Conservation (phyloP, 2,888 invertebrate genomes). For the Ditylenchus weischeri region DNA sequence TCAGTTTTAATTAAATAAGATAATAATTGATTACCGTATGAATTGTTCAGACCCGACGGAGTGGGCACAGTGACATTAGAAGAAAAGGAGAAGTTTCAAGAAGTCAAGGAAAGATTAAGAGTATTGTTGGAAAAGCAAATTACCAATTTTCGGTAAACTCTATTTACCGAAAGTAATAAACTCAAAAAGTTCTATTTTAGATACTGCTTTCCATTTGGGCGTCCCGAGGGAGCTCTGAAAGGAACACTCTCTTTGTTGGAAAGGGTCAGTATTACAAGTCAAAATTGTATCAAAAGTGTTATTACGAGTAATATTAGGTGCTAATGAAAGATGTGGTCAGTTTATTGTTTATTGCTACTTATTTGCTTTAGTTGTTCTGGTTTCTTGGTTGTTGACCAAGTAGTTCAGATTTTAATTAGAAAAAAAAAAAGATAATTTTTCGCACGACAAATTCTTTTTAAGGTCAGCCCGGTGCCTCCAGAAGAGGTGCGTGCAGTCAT, state of each 20-base stretch:
- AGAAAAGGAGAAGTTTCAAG: constrained; percentile 85
- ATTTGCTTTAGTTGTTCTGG: too few relatives aligned
- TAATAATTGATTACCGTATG: neutral
- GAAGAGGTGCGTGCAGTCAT: constrained; percentile 93
- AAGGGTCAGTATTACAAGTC: constrained; percentile 64
- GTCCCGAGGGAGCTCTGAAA: constrained; percentile 95
- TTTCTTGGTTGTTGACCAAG: too few relatives aligned
- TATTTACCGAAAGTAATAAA: neutral
- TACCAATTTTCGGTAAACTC: constrained; percentile 90
- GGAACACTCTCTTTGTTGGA: constrained; percentile 91
- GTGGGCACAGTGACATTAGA: constrained; percentile 96
- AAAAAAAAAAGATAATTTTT: too few relatives aligned
- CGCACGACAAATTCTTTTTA: too few relatives aligned
- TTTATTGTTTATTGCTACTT: too few relatives aligned
- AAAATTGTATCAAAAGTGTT: neutral
- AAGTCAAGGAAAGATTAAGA: constrained; percentile 89
- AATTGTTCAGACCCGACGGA: constrained; percentile 79
- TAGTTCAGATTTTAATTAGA: too few relatives aligned
- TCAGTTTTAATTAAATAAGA: constrained; percentile 61
- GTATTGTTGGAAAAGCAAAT: constrained; percentile 93
- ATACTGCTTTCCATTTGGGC: constrained; percentile 95
- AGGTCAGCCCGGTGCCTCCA: constrained; percentile 88
- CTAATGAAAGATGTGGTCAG: constrained; percentile 98
- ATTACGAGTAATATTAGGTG: constrained; percentile 65
- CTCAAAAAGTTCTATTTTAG: constrained; percentile 61